Base-by-base conservation (phyloP, 2,888 invertebrate species). In the Hylaea fasciaria region DNA sequence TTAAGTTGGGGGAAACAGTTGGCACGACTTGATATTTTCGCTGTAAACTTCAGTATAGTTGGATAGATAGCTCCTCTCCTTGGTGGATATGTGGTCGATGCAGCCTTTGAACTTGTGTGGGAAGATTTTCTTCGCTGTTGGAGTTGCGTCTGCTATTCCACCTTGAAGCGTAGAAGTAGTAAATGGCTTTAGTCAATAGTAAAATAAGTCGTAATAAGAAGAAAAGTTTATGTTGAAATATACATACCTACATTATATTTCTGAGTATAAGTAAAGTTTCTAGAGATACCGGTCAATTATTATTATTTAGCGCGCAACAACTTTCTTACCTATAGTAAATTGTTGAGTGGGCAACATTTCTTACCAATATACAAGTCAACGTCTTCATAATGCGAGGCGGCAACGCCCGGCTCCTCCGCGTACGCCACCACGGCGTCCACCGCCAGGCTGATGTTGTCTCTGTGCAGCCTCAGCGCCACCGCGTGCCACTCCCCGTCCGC, bases 401-500 rank as follows among this genome's bases (percentile, higher is more conserved):
- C 69, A 11, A 83, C 64, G 3, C 83, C 87, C 3, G 82, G 79
- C 50, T 88, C 87, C 54, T 91, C 89, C 17, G 82, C 72, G 63
- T 87, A 88, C 0, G 85, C 82, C 53, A 86, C 51, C 28, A 72
- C 76, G 43, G 83, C 77, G 66, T 94, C 93, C 1, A 94, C 80
- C 12, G 75, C 71, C 39, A 94, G 64, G 0, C 85, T 82, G 50
- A 93, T 76, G 65, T 92, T 89, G 8, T 80, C 76, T 1, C 83
- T 86, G 16, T 85, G 80, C 50, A 94, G 80, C 37, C 78, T 86
- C n/a, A 94, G 65, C 39, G 87, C 82, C 0, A 94, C 66, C 5
- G 82, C 91, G 70, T 96, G 96, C 96, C 96, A 96, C 64, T 94
- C 94, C n/a, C 95, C 96, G 77, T 96, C 96, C 10, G 95, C 91